These are phyloP conservation scores for honey bee (Apis mellifera) DNA, from an alignment of 1,140 invertebrate species.

Conservation along the genomic window Amel_HAv3.1 CM009942.2:8818001-8818500, in stretches of 20 bases:
- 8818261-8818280: conserved; percentile 35
- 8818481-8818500: too few species aligned
- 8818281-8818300: conserved; percentile 44
- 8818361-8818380: not conserved
- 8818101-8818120: not conserved
- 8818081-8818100: conserved; percentile 25
- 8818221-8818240: conserved; percentile 45
- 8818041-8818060: conserved; percentile 3
- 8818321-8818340: not conserved
- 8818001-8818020: too few species aligned
- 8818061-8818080: conserved; percentile 6
- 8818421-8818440: not conserved
- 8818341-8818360: not conserved
- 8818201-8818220: not conserved
- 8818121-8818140: conserved; percentile 40
- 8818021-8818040: not conserved
- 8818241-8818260: conserved; percentile 37
- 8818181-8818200: conserved; percentile 13
- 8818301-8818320: conserved; percentile 1
- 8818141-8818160: conserved; percentile 49
- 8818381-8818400: not conserved
- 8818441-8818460: not conserved
- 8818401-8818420: not conserved
- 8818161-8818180: conserved; percentile 35
- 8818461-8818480: not conserved